These are phyloP conservation scores for Paracentrotus lividus DNA, from an alignment of 53 echinoderm and acorn worm genomes.

Conservation along the genomic window DNA sequence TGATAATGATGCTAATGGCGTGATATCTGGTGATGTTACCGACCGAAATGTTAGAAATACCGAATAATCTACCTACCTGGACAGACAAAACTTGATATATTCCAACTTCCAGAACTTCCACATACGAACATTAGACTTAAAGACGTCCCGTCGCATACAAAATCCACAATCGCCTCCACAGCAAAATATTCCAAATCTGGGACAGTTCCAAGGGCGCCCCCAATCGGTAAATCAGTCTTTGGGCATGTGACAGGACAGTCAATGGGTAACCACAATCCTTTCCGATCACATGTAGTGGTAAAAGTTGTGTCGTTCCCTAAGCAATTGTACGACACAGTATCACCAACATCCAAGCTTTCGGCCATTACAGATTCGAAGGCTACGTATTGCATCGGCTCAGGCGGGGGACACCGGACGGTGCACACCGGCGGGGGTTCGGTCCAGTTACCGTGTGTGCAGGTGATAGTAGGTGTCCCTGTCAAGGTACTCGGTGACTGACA, in stretches of 20 bases:
- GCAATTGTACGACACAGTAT: slow-evolving; percentile 37
- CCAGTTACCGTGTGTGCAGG: slow-evolving; percentile 14
- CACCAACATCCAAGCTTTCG: slow-evolving; percentile 28
- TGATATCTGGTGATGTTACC: neutral
- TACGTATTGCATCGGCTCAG: slow-evolving; percentile 27
- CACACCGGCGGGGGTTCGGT: neutral
- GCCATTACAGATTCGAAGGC: neutral
- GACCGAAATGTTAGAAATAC: neutral
- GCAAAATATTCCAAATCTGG: neutral
- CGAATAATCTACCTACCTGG: slow-evolving; percentile 5
- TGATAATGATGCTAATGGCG: neutral
- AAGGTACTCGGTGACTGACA: slow-evolving; percentile 24
- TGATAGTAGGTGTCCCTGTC: neutral
- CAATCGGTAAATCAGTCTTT: neutral
- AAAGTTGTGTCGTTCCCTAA: neutral
- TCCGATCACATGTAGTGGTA: neutral
- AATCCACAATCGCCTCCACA: slow-evolving; percentile 1
- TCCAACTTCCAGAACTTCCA: slow-evolving; percentile 17
- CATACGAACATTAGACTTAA: neutral
- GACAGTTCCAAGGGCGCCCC: slow-evolving; percentile 2
- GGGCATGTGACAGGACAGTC: slow-evolving; percentile 28
- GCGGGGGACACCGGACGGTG: slow-evolving; percentile 41
- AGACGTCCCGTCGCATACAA: slow-evolving; percentile 21
- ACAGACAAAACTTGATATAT: slow-evolving; percentile 2
- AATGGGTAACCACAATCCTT: slow-evolving; percentile 39